These are phyloP conservation scores for Odontamblyopus rebecca DNA, from an alignment of 2,797 vertebrate genomes.

Conservation along the genomic window DNA sequence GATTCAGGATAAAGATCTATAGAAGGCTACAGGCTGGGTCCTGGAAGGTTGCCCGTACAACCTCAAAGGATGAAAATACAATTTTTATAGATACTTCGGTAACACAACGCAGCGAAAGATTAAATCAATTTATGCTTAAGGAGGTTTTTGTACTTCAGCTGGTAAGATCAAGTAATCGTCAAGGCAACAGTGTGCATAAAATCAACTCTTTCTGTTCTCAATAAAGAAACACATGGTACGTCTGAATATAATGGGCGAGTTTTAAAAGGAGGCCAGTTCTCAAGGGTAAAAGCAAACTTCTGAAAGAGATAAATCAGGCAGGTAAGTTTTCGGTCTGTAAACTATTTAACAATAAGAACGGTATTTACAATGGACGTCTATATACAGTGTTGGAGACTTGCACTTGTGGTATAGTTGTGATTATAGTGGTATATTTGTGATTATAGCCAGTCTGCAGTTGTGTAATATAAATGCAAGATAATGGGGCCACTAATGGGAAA, in stretches of 20 bases:
- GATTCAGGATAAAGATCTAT: no score
- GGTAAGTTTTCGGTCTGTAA: neutral
- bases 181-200: neutral
- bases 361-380: neutral
- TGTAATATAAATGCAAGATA: neutral
- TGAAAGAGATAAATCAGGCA: neutral
- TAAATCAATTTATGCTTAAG: no score
- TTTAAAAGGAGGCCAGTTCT: constrained; percentile 1
- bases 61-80: neutral
- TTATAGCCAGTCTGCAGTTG: neutral
- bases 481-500: neutral
- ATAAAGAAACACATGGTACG: neutral
- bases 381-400: neutral
- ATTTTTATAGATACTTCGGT: neutral
- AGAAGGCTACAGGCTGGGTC: no score
- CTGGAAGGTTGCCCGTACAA: no score
- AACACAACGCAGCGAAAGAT: no score
- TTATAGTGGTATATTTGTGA: neutral
- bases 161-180: neutral
- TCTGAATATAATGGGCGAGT: neutral
- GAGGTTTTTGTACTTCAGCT: neutral
- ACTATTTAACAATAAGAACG: neutral
- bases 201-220: neutral
- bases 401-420: neutral
- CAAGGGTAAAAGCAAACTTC: constrained; percentile 4